Conservation (phyloP, 2,113 vertebrate species). For the Gopherus evgoodei region DNA sequence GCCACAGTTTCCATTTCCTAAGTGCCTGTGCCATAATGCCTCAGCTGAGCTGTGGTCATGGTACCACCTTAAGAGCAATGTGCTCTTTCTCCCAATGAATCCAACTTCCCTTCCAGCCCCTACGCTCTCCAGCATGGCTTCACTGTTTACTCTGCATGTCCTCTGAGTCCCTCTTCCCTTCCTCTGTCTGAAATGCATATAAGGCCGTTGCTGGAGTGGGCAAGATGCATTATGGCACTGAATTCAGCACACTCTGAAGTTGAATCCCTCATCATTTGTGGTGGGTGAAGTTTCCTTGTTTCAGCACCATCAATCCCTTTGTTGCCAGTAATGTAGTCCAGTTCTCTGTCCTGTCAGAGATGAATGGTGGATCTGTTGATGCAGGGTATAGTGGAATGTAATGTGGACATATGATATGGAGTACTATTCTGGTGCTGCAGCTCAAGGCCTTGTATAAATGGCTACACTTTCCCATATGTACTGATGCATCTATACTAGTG, state of each 20-base stretch:
- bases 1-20: neutral
- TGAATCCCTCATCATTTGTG: neutral
- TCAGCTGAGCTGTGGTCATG: neutral
- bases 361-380: neutral
- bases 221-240: neutral
- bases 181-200: neutral
- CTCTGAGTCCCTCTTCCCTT: no score
- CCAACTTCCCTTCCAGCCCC: no score
- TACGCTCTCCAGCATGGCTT: no score
- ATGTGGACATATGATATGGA: neutral
- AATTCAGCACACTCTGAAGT: neutral
- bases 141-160: no score
- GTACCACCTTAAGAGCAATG: no score
- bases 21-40: neutral
- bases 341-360: neutral
- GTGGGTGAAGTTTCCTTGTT: neutral
- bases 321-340: neutral
- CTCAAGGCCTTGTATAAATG: neutral
- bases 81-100: no score
- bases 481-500: no score
- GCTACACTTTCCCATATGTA: no score
- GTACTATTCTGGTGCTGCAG: neutral
- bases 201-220: neutral
- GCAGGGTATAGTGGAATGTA: neutral
- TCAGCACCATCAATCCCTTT: neutral